Base-by-base conservation (phyloP, 2,113 vertebrate species). In the Chaetodon trifascialis region DNA sequence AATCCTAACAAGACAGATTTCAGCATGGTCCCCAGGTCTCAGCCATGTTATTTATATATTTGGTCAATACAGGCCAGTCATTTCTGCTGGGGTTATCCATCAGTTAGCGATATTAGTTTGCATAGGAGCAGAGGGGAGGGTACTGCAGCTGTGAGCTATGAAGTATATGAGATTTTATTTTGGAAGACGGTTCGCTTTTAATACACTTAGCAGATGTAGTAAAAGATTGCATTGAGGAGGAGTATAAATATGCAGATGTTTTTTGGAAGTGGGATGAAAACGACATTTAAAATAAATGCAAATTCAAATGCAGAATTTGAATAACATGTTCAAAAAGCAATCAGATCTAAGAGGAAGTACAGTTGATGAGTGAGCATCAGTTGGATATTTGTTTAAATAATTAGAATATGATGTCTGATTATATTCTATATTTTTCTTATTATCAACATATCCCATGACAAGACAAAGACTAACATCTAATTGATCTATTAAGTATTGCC, bases 1-100 rank as follows among this genome's bases (percentile, higher is more conserved):
- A 88, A 86, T 88, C 89, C 67, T 85, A 90, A 86, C 71, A 40
- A 90, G 91, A 86, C 80, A 80, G 84, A 86, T 85, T 90, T 81
- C 70, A 56, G 76, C 84, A 52, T 86, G 87, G 30, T 88, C 78
- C 79, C 69, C 34, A 30, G 89, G 79, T 85, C 87, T 92, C 85
- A 63, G 78, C 79, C 75, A 77, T 86, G 80, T 79, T 90, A 80
- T 88, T 89, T 85, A 63, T 88, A 74, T 89, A 84, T 65, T 34
- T 81, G 85, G 90, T 91, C 88, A 90, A 66, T 51, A 63, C 15
- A 40, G 73, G 83, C 56, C 79, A 79, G 66, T 65, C 72, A 70
- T 83, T 84, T 87, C 58, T 80, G 87, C n/a, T 82, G 84, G 73
- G 69, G 66, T 84, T 82, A 79, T 86, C 59, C 38, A 55, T 89